These are phyloP conservation scores for Drosophila repleta DNA, from an alignment of 1,140 invertebrate species.

Conservation along the genomic window DNA sequence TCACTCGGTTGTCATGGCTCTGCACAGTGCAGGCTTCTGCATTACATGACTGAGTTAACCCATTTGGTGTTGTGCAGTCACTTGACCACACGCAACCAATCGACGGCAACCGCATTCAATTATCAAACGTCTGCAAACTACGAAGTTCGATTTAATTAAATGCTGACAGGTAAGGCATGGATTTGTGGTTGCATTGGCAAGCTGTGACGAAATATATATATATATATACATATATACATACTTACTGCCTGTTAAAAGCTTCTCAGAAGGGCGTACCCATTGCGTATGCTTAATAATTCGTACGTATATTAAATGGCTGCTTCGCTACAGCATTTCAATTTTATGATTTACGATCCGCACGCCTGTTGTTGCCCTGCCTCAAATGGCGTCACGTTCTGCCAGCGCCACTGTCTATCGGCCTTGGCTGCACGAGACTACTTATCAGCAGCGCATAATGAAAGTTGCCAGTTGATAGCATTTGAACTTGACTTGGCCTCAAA, in stretches of 20 bases:
- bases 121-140: constrained; percentile 34
- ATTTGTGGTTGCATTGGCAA: background rate
- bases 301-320: background rate
- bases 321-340: constrained; percentile 21
- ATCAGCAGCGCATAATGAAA: constrained; percentile 17
- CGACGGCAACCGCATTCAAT: background rate
- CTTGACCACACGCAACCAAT: background rate
- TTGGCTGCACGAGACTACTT: background rate
- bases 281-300: constrained; percentile 32
- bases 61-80: background rate
- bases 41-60: background rate
- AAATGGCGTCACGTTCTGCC: constrained; percentile 38
- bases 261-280: background rate
- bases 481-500: constrained; percentile 19
- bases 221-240: background rate
- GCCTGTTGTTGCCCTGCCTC: background rate
- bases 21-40: background rate
- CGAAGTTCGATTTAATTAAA: constrained; percentile 37
- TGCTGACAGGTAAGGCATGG: background rate
- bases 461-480: constrained; percentile 1
- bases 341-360: constrained; percentile 40
- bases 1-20: too few relatives aligned
- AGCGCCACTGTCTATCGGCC: constrained; percentile 11
- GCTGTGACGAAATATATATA: background rate
- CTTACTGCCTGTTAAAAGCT: background rate